Evolutionary conservation across 2,797 vertebrate species (phyloP), one percentile per base, ranked within the genome.

Genomic region (Leptodactylus fallax): DNA sequence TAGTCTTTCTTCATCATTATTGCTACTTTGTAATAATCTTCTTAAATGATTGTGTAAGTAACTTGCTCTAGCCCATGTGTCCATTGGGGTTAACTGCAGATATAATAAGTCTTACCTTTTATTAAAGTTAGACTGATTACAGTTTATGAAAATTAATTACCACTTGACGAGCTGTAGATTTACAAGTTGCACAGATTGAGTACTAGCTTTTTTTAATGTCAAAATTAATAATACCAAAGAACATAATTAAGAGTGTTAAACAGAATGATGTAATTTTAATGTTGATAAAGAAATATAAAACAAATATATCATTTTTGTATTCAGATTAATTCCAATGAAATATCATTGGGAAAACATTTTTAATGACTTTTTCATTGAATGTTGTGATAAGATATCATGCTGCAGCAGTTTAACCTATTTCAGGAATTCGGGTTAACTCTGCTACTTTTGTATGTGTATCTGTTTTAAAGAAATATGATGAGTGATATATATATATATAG

Each of bases 61-160:
- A 85, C n/a, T 72, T 88, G 67, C 56, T 80, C 45, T 76, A 63
- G 87, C n/a, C 77, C 61, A 51, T 14, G 25, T 65, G 65, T 85
- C 83, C 87, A 81, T 81, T 85, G 83, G 83, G 82, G 83, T 81
- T 88, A 85, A 76, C 77, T 58, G 80, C 55, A 53, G 56, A 85
- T 85, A 56, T 85, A 85, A 85, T 74, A 88, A 88, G 83, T 77
- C 47, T 63, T 88, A 84, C 63, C 63, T 74, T 88, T 85, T 85
- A 88, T 81, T 88, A 88, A 83, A 72, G 53, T 65, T 65, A 60
- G 56, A 14, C 45, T 85, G 65, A 85, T 80, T 88, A 74, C 55
- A 25, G 76, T 23, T 71, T 88, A 74, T 74, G 77, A 81, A 88
- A 88, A 88, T 88, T 80, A 88, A 85, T 88, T 88, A 85, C 58